These are phyloP conservation scores for Crioceris asparagi DNA, from an alignment of 2,888 invertebrate genomes.

Conservation along the genomic window DNA sequence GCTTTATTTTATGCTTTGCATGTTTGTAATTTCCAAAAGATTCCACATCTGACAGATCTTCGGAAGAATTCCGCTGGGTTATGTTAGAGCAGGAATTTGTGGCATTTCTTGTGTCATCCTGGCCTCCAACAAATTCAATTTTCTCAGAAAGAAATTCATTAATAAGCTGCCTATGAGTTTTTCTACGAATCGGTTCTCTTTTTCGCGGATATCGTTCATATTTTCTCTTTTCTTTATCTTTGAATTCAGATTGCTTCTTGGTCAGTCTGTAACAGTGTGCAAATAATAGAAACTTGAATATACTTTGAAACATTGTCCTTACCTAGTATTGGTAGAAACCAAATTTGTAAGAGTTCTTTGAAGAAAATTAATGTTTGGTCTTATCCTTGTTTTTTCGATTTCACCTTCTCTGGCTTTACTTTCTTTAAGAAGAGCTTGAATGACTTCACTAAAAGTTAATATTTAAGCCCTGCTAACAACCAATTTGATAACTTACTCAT, in stretches of 20 bases:
- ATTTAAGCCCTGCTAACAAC: not conserved
- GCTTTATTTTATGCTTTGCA: too few relatives aligned
- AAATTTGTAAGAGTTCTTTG: constrained; percentile 22
- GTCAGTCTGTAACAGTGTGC: not conserved
- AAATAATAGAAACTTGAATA: not conserved
- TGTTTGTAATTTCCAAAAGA: too few relatives aligned
- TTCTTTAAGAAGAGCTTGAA: constrained; percentile 21
- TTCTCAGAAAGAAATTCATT: too few relatives aligned
- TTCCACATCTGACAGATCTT: too few relatives aligned
- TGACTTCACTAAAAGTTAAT: constrained; percentile 20
- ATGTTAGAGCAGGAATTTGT: too few relatives aligned
- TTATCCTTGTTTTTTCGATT: constrained; percentile 17
- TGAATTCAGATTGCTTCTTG: not conserved
- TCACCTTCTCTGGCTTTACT: constrained; percentile 19
- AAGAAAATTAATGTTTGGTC: constrained; percentile 23
- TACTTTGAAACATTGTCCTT: constrained; percentile 2
- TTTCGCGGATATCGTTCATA: too few relatives aligned
- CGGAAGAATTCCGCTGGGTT: too few relatives aligned
- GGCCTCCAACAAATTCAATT: too few relatives aligned
- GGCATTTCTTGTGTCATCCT: too few relatives aligned
- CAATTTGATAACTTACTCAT: not conserved
- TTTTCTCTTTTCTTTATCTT: too few relatives aligned
- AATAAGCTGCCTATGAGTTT: too few relatives aligned
- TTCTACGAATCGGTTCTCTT: too few relatives aligned
- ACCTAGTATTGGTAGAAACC: constrained; percentile 21